Evolutionary conservation across 2,797 vertebrate species (phyloP).

Genomic region (Huso huso): DNA sequence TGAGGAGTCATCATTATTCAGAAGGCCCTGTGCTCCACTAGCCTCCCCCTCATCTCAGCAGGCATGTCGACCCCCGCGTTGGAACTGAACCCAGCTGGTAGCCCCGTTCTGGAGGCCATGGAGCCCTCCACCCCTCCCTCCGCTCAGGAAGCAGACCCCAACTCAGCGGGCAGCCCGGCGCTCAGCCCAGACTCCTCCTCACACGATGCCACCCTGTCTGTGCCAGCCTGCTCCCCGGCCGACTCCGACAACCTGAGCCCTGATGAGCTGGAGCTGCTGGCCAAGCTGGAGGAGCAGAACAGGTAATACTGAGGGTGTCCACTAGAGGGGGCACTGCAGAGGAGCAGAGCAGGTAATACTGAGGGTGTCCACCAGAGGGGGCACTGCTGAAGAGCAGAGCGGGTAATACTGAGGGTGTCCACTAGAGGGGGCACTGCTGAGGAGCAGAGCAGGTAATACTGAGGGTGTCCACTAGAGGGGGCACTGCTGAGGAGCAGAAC

Average conservation of each 20-base stretch:
- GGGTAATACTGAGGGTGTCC: neutral
- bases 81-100: conserved; percentile 48
- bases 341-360: neutral
- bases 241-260: conserved; percentile 91
- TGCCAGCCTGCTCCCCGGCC: conserved; percentile 71
- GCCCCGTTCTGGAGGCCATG: conserved; percentile 43
- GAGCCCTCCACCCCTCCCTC: conserved; percentile 43
- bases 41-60: neutral
- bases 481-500: neutral
- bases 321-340: neutral
- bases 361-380: neutral
- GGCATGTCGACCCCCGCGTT: conserved; percentile 53
- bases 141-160: conserved; percentile 52
- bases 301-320: conserved; percentile 50
- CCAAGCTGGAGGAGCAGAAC: conserved; percentile 93
- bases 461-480: neutral
- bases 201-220: conserved; percentile 72
- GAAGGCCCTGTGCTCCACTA: no score
- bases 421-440: neutral
- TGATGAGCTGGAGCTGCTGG: conserved; percentile 86
- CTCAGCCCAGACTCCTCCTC: conserved; percentile 85
- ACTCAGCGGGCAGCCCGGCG: conserved; percentile 73
- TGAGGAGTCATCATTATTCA: no score
- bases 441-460: neutral
- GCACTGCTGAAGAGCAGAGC: neutral